Conservation (phyloP, 2,113 vertebrate genomes). For the Rhinoptilus africanus region DNA sequence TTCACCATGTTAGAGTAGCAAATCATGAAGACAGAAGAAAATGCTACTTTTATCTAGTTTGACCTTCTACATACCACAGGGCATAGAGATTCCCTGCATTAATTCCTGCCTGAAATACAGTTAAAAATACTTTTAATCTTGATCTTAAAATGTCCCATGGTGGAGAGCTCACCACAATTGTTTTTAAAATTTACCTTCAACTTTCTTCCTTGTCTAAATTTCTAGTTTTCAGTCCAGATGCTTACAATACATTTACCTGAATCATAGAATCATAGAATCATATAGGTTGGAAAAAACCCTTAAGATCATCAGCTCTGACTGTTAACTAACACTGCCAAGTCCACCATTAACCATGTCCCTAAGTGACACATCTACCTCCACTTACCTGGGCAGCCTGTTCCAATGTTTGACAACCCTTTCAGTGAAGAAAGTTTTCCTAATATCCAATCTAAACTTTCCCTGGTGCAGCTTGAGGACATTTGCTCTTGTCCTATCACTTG, state of each 20-base stretch:
- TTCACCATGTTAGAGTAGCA: not conserved
- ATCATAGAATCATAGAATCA: not conserved
- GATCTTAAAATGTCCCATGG: not conserved
- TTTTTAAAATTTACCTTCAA: not conserved
- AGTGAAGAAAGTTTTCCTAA: not conserved
- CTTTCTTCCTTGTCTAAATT: not conserved
- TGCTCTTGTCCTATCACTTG: not conserved
- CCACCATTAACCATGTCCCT: not conserved
- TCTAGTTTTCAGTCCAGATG: not conserved
- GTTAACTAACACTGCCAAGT: not conserved
- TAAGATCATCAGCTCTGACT: not conserved
- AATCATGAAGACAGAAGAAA: not conserved
- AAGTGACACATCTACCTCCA: not conserved
- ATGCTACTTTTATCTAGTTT: not conserved
- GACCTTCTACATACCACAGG: not conserved
- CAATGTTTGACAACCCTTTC: not conserved
- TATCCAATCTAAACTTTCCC: not conserved
- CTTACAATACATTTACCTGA: not conserved
- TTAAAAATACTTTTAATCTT: not conserved
- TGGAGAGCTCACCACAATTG: not conserved
- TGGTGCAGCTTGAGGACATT: not conserved
- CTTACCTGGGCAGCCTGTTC: not conserved
- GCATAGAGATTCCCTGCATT: not conserved
- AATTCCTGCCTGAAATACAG: not conserved
- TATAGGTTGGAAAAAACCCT: not conserved